A percentile compares a stretch with the other conserved stretches of the same genome.
These are phyloP conservation scores for Cryptocephalus primarius DNA, from an alignment of 2,888 invertebrate species.

Conservation along the genomic window DNA sequence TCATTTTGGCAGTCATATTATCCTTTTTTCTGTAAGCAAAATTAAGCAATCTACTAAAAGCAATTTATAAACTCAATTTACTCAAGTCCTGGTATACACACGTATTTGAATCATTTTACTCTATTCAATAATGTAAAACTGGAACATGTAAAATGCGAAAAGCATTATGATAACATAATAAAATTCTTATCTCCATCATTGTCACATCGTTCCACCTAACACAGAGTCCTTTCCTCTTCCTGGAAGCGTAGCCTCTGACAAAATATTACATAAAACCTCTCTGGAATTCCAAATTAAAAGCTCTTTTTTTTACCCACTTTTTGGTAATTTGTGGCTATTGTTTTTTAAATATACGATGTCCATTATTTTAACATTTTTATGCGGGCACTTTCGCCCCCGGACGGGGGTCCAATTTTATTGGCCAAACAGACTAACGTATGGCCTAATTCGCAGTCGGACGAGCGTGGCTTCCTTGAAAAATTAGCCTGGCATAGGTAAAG, in stretches of 20 bases:
- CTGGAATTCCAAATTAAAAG: slow-evolving; percentile 13
- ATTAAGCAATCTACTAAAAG: no score
- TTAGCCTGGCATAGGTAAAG: background rate
- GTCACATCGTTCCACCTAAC: no score
- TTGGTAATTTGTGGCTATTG: slow-evolving; percentile 16
- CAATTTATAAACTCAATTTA: no score
- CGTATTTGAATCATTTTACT: no score
- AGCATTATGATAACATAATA: no score
- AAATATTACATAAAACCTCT: slow-evolving; percentile 11
- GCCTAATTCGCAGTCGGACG: slow-evolving; percentile 11
- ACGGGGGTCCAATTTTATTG: slow-evolving; percentile 9
- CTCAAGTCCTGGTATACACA: no score
- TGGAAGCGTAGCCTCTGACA: slow-evolving; percentile 2
- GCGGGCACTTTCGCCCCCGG: slow-evolving; percentile 5
- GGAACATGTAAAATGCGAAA: no score
- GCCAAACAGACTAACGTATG: slow-evolving; percentile 13
- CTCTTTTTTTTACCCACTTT: slow-evolving; percentile 7
- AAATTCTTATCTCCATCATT: no score
- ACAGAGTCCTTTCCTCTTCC: background rate
- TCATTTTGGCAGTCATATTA: no score
- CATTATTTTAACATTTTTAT: slow-evolving; percentile 16
- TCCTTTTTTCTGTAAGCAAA: no score
- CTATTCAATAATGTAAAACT: no score
- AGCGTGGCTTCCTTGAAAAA: slow-evolving; percentile 5
- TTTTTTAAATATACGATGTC: slow-evolving; percentile 17